phyloP scores from a whole-genome alignment of 2,113 vertebrate species.

The Microtus pennsylvanicus region DNA sequence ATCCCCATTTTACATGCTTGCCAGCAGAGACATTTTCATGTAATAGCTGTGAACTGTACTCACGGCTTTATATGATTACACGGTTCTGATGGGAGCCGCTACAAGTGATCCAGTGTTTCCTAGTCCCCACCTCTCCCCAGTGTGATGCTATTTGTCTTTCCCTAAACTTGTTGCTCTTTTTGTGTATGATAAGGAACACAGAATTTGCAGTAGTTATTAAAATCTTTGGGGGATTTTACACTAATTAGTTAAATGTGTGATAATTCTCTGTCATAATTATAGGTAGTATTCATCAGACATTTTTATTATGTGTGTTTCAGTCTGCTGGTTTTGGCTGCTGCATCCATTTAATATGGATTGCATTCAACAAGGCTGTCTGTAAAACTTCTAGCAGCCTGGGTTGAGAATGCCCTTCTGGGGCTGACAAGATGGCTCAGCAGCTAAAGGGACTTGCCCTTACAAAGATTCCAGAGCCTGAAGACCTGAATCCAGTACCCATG shows the following conservation, averaged over 20 bases:
- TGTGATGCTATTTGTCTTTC: conserved; percentile 47
- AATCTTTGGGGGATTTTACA: conserved; percentile 42
- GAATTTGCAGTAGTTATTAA: conserved; percentile 8
- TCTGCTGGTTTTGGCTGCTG: conserved; percentile 33
- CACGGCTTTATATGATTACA: conserved; percentile 28
- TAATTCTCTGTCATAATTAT: conserved; percentile 45
- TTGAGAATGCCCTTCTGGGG: background rate
- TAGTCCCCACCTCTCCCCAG: background rate
- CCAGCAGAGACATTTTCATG: background rate
- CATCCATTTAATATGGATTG: background rate
- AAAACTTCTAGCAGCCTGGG: background rate
- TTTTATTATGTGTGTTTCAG: conserved; percentile 49
- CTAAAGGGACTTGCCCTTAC: background rate
- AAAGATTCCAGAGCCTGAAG: background rate
- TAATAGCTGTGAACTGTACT: background rate
- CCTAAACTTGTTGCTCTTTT: background rate
- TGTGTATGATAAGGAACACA: conserved; percentile 42
- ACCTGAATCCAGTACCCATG: too few species aligned
- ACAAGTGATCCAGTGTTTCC: conserved; percentile 15
- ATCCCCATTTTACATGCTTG: conserved; percentile 16
- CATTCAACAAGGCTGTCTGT: background rate
- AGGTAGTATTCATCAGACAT: conserved; percentile 22
- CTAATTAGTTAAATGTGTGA: conserved; percentile 45
- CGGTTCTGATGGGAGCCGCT: background rate
- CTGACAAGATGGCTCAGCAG: background rate